A percentile compares a stretch with the other conserved stretches of the same genome.
Conservation (phyloP, 2,888 invertebrate species). For the Aspidapion aeneum region DNA sequence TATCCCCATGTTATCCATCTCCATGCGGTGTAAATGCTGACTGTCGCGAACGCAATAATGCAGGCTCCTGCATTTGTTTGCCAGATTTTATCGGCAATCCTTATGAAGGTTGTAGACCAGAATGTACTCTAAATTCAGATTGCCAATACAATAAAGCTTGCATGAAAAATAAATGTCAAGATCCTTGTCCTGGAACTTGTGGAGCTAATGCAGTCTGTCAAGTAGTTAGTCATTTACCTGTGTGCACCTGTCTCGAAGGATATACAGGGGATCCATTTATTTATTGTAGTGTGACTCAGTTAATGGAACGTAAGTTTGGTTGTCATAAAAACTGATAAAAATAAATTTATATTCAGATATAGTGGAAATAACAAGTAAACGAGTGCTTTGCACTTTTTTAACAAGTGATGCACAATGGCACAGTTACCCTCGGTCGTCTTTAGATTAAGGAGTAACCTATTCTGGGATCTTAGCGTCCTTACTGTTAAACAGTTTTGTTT, state of each 20-base stretch:
- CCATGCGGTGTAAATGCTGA: conserved; percentile 77
- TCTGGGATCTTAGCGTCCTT: too few relatives aligned
- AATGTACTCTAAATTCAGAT: conserved; percentile 69
- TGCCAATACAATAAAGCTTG: conserved; percentile 70
- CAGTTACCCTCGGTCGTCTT: too few relatives aligned
- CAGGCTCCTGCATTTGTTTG: conserved; percentile 69
- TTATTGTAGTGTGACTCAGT: conserved; percentile 33
- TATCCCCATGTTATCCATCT: conserved; percentile 62
- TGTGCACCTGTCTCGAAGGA: conserved; percentile 65
- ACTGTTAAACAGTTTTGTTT: too few relatives aligned
- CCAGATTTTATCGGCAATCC: conserved; percentile 74
- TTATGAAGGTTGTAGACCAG: conserved; percentile 71
- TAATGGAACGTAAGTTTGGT: conserved; percentile 33
- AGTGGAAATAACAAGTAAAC: too few relatives aligned
- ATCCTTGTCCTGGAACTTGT: conserved; percentile 78
- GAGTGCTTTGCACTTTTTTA: too few relatives aligned
- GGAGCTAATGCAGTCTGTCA: conserved; percentile 72
- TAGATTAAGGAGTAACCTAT: too few relatives aligned
- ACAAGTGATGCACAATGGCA: too few relatives aligned
- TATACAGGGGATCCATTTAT: conserved; percentile 57
- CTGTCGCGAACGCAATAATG: conserved; percentile 62
- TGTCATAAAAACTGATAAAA: too few relatives aligned
- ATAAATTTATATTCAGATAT: too few relatives aligned
- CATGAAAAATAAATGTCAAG: conserved; percentile 67
- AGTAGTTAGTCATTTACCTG: conserved; percentile 69